Conservation (phyloP, 2,797 vertebrate genomes). For the Premnoplex brunnescens region DNA sequence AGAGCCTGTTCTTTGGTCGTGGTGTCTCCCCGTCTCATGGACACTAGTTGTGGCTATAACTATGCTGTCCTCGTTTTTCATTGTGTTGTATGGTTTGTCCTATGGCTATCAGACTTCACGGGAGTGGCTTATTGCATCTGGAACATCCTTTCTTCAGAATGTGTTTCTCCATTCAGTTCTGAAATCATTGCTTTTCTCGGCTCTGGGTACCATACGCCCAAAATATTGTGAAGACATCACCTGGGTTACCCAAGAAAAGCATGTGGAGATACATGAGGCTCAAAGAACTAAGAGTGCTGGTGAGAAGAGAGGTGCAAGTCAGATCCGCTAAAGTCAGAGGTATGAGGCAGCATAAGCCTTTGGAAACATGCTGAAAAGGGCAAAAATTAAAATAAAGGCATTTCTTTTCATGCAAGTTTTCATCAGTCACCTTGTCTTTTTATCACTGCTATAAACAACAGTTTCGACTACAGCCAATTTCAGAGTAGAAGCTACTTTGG, state of each 20-base stretch:
- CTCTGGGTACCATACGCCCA: not conserved
- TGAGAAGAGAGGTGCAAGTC: not conserved
- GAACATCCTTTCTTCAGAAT: conserved; percentile 43
- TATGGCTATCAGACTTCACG: conserved; percentile 67
- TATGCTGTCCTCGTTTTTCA: conserved; percentile 58
- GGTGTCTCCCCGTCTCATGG: conserved; percentile 51
- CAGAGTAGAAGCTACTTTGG: not conserved
- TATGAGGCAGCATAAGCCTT: conserved; percentile 56
- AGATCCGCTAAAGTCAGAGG: not conserved
- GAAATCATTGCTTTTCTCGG: conserved; percentile 35
- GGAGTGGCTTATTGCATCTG: conserved; percentile 72
- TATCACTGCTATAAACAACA: conserved; percentile 30
- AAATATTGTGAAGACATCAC: conserved; percentile 52
- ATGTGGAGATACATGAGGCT: conserved; percentile 7
- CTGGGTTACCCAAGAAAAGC: conserved; percentile 30
- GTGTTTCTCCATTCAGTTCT: conserved; percentile 59
- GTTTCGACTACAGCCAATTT: conserved; percentile 35
- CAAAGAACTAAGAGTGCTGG: not conserved
- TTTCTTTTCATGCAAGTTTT: conserved; percentile 19
- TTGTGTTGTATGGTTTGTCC: conserved; percentile 71
- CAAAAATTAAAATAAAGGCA: conserved; percentile 12
- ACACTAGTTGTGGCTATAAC: conserved; percentile 19
- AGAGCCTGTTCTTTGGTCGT: not conserved
- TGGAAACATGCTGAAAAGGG: conserved; percentile 47
- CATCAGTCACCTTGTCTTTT: conserved; percentile 42